Evolutionary conservation across 1,140 invertebrate genomes (phyloP), one percentile per base, ranked within the genome.

Genomic region (Metopolophium dirhodum): DNA sequence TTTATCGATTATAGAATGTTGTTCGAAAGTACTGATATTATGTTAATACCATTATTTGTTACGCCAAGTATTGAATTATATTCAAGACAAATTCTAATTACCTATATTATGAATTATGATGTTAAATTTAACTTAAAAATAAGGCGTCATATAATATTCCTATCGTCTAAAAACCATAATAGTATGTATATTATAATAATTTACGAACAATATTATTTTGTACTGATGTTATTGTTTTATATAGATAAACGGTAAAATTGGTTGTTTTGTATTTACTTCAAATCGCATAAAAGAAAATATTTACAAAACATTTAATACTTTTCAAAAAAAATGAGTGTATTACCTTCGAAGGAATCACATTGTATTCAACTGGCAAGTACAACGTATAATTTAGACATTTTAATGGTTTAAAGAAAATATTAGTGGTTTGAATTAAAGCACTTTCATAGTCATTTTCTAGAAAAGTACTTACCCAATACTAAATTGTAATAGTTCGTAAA

Each of bases 361-460:
- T 87, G 47, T 47, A 49, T 51, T 88, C 41, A 51, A 23, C n/a
- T 49, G 30, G 8, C 22, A 41, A 89, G 26, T 41, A 57, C 6
- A 23, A 57, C 57, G 61, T 77, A 77, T 77, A 89, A 89, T 89
- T 88, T 57, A 89, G 22, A 37, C 7, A 89, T 88, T 89, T 57
- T 30, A 30, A 57, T 8, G 54, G 7, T 23, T 37, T 35, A 22
- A 54, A 89, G 49, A 89, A 23, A 88, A 37, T 51, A 57, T 77
- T 57, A 37, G 9, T 57, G 9, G 35, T 89, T 54, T 54, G 35
- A 57, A 26, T 89, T 35, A 23, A 89, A 37, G 23, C 2, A 37
- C 20, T 89, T 89, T 26, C 23, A 37, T 57, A 26, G 11, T 57
- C 8, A 88, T 51, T 51, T 88, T 88, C 3, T 41, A 26, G 87